phyloP scores from a whole-genome alignment of 2,113 vertebrate genomes.

The Rhea americana region DNA sequence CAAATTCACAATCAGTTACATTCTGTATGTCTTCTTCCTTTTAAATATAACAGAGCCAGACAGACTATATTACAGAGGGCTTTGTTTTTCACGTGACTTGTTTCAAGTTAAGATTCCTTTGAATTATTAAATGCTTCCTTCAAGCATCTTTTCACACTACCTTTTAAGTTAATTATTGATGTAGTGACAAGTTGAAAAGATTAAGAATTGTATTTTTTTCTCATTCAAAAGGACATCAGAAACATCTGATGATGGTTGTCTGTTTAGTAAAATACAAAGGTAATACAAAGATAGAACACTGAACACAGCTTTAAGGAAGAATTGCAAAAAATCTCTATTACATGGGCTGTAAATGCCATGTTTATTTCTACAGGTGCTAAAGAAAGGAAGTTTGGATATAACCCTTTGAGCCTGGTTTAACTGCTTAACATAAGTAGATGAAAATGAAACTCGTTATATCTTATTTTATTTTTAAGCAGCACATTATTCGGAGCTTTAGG shows the following conservation, averaged over 20 bases:
- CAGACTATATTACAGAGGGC: slow-evolving; percentile 10
- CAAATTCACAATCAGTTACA: neutral
- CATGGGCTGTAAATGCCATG: slow-evolving; percentile 59
- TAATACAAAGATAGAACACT: slow-evolving; percentile 55
- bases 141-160: slow-evolving; percentile 71
- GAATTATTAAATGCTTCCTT: slow-evolving; percentile 80
- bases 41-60: neutral
- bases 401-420: slow-evolving; percentile 73
- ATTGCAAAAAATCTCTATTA: slow-evolving; percentile 57
- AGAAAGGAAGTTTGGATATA: slow-evolving; percentile 56
- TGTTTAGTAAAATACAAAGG: slow-evolving; percentile 67
- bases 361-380: slow-evolving; percentile 70
- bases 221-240: slow-evolving; percentile 52
- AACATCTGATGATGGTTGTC: slow-evolving; percentile 66
- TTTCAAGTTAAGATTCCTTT: slow-evolving; percentile 76
- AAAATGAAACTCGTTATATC: slow-evolving; percentile 75
- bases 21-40: slow-evolving; percentile 2
- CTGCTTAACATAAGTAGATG: slow-evolving; percentile 63
- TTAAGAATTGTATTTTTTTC: slow-evolving; percentile 53
- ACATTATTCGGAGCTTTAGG: slow-evolving; percentile 73
- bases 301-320: slow-evolving; percentile 62
- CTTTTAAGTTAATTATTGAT: slow-evolving; percentile 77
- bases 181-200: slow-evolving; percentile 72
- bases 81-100: slow-evolving; percentile 72
- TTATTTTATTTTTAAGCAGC: slow-evolving; percentile 71